Base-by-base conservation (phyloP, 30 jellyfish, hydroid and myxozoan genomes). In the Hydractinia echinata region DNA sequence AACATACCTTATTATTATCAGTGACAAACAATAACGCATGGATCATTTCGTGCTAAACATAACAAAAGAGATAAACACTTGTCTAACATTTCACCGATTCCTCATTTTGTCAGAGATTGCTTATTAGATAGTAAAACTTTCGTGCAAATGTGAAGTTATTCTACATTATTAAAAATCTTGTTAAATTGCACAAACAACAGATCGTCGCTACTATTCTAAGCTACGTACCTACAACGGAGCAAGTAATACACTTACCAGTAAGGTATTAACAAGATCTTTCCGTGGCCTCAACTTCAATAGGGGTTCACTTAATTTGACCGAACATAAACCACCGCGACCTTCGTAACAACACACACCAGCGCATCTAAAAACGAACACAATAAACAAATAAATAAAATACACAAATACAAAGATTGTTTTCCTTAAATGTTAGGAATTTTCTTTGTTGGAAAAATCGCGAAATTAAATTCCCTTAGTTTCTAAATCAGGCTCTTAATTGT, bases 1-100 rank as follows among this genome's bases (percentile, higher is more conserved):
- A 11, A 60, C 85, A 53, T 67, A 95, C 99, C 89, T 89, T 95
- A 81, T 95, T 95, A 73, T 95, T 89, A 14, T 80, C 90, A 18
- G 99, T 95, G 50, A 95, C 99, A 89, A 95, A 95, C 39, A 95
- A 81, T 13, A 89, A 74, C 10, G 99, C 99, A 72, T 95, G 99
- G 70, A 95, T 95, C 99, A 95, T 95, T 76, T 95, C 99, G 77
- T 95, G 99, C 99, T 95, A 89, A 74, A 80, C 72, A 58, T 16
- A 54, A 66, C 70, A 55, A 61, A 58, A 13, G 18, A 11, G 69
- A 13, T n/a, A n/a, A n/a, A n/a, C n/a, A n/a, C 18, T 58, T 58
- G 69, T 11, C 15, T 58, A 16, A 58, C 8, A 19, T 1, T 8
- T 72, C 10, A 72, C 51, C 0, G 7, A 20, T 30, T 4, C 4